phyloP scores from a whole-genome alignment of 1,140 invertebrate species.

The Drosophila burlai region DNA sequence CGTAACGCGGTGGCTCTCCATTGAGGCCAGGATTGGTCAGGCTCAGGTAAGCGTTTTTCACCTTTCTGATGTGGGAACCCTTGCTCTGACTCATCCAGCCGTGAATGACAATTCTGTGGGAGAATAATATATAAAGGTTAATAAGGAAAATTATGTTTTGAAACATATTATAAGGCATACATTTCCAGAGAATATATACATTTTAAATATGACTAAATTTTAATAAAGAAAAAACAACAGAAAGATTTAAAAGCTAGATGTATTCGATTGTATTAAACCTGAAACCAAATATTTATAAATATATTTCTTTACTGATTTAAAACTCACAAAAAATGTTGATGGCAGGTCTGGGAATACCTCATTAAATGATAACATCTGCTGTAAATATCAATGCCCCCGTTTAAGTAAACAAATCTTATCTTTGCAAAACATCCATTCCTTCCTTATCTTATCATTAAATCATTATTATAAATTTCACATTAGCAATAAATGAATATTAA shows the following conservation, averaged over 20 bases:
- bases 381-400: background rate
- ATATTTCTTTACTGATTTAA: too few relatives aligned
- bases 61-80: constrained; percentile 72
- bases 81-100: constrained; percentile 84
- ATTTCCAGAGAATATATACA: too few relatives aligned
- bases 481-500: background rate
- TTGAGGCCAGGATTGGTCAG: constrained; percentile 49
- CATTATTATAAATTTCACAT: background rate
- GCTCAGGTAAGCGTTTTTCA: constrained; percentile 78
- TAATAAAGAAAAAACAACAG: background rate
- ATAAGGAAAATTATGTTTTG: background rate
- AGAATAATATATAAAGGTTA: background rate
- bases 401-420: constrained; percentile 1
- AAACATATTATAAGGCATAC: background rate
- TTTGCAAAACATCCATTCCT: background rate
- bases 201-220: background rate
- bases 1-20: constrained; percentile 41
- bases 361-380: background rate
- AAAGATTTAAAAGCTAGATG: background rate
- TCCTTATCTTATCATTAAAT: constrained; percentile 14
- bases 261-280: background rate
- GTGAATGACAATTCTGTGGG: constrained; percentile 78
- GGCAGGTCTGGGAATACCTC: too few relatives aligned
- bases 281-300: background rate
- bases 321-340: too few relatives aligned